Percentiles rank a stretch among this genome's conserved stretches.
These are phyloP conservation scores for Erethizon dorsatum DNA, from an alignment of 2,797 vertebrate species.

Conservation along the genomic window DNA sequence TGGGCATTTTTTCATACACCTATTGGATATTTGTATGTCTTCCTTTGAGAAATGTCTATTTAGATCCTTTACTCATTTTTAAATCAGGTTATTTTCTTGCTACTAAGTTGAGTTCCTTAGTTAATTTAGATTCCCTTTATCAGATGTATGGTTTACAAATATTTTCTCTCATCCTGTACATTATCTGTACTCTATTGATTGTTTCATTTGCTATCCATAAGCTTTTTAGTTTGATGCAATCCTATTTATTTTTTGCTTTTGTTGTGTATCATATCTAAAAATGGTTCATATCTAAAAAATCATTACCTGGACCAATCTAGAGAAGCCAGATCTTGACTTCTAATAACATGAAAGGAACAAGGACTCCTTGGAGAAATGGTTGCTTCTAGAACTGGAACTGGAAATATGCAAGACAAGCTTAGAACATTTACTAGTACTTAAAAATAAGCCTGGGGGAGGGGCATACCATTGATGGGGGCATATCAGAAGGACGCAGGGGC, in stretches of 20 bases:
- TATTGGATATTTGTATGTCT: background rate
- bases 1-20: background rate
- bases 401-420: background rate
- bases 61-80: background rate
- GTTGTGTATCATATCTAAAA: background rate
- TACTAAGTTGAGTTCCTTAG: background rate
- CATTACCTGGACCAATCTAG: background rate
- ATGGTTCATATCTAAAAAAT: background rate
- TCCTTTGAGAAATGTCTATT: background rate
- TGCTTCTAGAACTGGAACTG: background rate
- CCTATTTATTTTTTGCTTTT: background rate
- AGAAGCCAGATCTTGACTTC: constrained; percentile 7
- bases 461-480: background rate
- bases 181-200: background rate
- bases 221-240: background rate
- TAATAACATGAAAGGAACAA: background rate
- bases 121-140: background rate
- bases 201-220: background rate
- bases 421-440: background rate
- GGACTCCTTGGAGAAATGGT: background rate
- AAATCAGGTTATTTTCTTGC: background rate
- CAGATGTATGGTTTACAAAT: background rate
- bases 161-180: background rate
- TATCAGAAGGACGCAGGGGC: background rate
- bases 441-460: background rate